Conservation (phyloP, 2,797 vertebrate species). For the Lepilemur ruficaudatus region DNA sequence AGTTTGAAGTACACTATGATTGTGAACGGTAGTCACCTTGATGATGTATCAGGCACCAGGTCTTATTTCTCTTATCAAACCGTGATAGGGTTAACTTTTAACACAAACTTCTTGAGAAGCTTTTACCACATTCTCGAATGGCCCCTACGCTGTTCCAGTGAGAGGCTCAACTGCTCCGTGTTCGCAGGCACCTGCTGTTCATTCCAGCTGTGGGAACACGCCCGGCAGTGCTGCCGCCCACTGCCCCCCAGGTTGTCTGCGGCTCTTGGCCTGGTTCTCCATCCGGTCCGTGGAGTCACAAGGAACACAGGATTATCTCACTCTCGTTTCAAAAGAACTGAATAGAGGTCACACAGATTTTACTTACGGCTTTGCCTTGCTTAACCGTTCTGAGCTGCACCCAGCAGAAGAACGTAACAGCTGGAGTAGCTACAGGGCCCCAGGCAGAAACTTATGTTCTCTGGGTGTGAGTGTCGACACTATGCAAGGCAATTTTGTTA, state of each 20-base stretch:
- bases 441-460: too few species aligned
- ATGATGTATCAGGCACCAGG: not conserved
- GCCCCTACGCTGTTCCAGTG: too few species aligned
- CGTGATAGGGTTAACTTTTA: not conserved
- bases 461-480: not conserved
- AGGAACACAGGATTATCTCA: not conserved
- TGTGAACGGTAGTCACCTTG: not conserved
- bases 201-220: not conserved
- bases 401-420: fast-evolving
- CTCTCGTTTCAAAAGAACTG: not conserved
- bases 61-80: not conserved
- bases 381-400: not conserved
- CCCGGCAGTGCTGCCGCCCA: fast-evolving
- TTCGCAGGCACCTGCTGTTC: not conserved
- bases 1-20: not conserved
- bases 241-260: fast-evolving
- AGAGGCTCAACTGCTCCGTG: not conserved
- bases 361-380: not conserved
- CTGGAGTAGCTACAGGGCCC: not conserved
- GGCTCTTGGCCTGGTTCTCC: not conserved
- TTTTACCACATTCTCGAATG: too few species aligned
- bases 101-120: not conserved
- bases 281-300: not conserved
- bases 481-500: not conserved
- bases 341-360: not conserved